Conservation (phyloP, 2,888 invertebrate genomes). For the Drosophila prostipennis region DNA sequence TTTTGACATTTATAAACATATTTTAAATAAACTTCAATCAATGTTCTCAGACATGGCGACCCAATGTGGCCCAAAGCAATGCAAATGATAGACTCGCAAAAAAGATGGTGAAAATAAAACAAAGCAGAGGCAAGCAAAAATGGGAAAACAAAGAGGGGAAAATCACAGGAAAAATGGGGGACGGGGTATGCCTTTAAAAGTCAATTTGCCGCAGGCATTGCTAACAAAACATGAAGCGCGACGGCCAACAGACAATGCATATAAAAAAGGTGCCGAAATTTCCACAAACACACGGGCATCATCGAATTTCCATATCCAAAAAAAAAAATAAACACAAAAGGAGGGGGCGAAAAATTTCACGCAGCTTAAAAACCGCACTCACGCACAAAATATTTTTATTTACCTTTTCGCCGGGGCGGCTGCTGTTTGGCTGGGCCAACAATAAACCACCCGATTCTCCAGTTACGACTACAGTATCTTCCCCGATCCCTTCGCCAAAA, state of each 20-base stretch:
- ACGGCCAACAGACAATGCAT: constrained; percentile 62
- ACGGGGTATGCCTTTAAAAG: constrained; percentile 62
- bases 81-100: constrained; percentile 60
- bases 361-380: constrained; percentile 80
- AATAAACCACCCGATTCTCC: constrained; percentile 60
- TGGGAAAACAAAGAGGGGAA: constrained; percentile 32
- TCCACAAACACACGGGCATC: constrained; percentile 53
- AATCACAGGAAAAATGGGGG: constrained; percentile 26
- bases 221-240: constrained; percentile 68
- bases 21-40: constrained; percentile 76
- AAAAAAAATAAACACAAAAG: constrained; percentile 23
- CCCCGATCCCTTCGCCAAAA: constrained; percentile 31
- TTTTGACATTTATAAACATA: constrained; percentile 70
- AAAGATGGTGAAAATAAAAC: constrained; percentile 27
- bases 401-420: constrained; percentile 58
- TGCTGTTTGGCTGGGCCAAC: constrained; percentile 58
- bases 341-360: constrained; percentile 65
- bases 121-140: constrained; percentile 19
- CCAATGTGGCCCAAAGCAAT: constrained; percentile 46
- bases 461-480: constrained; percentile 21
- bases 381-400: constrained; percentile 79
- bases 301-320: constrained; percentile 64
- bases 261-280: constrained; percentile 71
- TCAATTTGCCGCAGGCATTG: constrained; percentile 73
- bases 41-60: constrained; percentile 49